Percentiles rank a stretch among this genome's conserved stretches.
Evolutionary conservation across 2,888 invertebrate genomes (phyloP).

Genomic region (Drosophila greeni): DNA sequence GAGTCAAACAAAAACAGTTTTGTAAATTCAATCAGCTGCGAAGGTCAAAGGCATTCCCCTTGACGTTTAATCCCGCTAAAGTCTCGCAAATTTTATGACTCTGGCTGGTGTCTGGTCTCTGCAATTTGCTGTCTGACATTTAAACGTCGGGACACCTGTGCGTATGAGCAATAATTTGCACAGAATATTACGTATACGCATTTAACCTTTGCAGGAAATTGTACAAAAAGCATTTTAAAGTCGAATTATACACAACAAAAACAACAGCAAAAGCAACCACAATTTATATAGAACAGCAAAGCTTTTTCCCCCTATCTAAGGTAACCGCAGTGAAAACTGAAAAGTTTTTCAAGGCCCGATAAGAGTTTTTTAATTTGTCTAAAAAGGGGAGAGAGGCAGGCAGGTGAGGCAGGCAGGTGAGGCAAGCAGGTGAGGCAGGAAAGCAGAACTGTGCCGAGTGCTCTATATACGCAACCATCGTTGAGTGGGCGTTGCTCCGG

Average conservation of each 20-base stretch:
- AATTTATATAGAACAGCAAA: slow-evolving; percentile 38
- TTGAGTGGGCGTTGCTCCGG: slow-evolving; percentile 21
- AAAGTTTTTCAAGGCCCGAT: slow-evolving; percentile 63
- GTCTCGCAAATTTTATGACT: slow-evolving; percentile 6
- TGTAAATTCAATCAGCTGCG: slow-evolving; percentile 4
- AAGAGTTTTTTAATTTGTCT: slow-evolving; percentile 74
- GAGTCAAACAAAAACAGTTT: slow-evolving; percentile 19
- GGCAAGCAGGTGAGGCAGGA: not conserved
- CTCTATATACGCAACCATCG: slow-evolving; percentile 14
- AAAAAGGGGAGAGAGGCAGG: slow-evolving; percentile 49
- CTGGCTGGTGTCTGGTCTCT: slow-evolving; percentile 8
- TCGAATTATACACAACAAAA: slow-evolving; percentile 30
- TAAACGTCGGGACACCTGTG: slow-evolving; percentile 39
- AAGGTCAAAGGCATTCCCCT: not conserved
- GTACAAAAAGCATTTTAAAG: slow-evolving; percentile 61
- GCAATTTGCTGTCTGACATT: slow-evolving; percentile 26
- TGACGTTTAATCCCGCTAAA: slow-evolving; percentile 16
- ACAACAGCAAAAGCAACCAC: slow-evolving; percentile 28
- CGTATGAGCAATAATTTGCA: slow-evolving; percentile 55
- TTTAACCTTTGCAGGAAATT: slow-evolving; percentile 61
- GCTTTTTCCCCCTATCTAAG: slow-evolving; percentile 35
- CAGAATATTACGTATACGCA: slow-evolving; percentile 61
- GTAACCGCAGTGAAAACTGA: slow-evolving; percentile 47
- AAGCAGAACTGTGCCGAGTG: slow-evolving; percentile 4
- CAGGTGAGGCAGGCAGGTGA: not conserved